Percentiles rank a stretch among this genome's conserved stretches.
Conservation (phyloP, 2,113 vertebrate species). For the Tilapia sparmanii region DNA sequence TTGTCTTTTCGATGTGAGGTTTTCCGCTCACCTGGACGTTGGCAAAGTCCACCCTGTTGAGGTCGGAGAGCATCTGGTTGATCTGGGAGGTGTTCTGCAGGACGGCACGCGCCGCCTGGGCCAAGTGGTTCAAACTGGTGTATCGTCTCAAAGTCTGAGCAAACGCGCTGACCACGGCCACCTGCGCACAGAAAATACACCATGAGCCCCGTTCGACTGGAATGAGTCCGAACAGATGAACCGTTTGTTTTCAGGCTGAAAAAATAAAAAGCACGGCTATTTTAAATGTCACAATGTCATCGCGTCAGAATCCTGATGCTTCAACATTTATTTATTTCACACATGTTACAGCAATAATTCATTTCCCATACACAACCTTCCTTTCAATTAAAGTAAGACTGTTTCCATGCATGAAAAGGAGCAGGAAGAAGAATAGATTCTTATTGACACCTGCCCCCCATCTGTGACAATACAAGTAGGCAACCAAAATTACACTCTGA, state of each 20-base stretch:
- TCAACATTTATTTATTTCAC: background rate
- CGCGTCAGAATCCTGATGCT: background rate
- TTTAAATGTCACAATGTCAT: background rate
- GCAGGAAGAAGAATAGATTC: background rate
- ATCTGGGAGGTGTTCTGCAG: slow-evolving; percentile 98
- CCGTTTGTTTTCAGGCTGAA: background rate
- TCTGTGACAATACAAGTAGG: background rate
- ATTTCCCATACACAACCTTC: background rate
- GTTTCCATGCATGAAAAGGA: background rate
- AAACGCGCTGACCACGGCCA: slow-evolving; percentile 91
- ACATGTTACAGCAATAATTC: background rate
- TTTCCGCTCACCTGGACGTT: slow-evolving; percentile 84
- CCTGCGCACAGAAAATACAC: slow-evolving; percentile 57
- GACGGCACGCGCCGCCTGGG: slow-evolving; percentile 90
- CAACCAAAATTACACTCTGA: background rate
- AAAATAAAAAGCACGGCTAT: background rate
- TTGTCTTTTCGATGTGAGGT: background rate
- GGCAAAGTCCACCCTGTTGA: slow-evolving; percentile 96
- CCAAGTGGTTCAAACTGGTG: slow-evolving; percentile 95
- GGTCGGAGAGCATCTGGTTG: slow-evolving; percentile 98
- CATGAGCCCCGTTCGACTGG: background rate
- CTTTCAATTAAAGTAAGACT: no score
- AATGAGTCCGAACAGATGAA: background rate
- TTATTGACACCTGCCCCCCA: background rate
- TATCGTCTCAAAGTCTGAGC: slow-evolving; percentile 92